These are phyloP conservation scores for Acrocyrtus sp. DNA, from an alignment of 2,888 invertebrate species.

Conservation along the genomic window DNA sequence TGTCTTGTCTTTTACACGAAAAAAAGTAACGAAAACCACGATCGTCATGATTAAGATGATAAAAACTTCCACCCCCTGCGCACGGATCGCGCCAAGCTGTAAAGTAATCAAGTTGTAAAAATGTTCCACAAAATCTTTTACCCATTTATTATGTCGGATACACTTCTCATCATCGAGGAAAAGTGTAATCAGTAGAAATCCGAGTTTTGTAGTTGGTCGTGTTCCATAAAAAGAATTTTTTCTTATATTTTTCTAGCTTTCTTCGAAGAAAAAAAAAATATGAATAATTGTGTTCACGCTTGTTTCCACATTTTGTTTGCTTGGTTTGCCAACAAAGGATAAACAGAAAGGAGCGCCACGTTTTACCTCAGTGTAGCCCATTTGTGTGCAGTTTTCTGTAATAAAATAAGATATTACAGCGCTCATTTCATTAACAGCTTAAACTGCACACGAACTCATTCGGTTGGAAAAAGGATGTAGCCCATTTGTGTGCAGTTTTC, in stretches of 20 bases:
- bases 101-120: slow-evolving; percentile 52
- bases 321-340: slow-evolving; percentile 26
- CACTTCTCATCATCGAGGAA: slow-evolving; percentile 30
- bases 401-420: too few relatives aligned
- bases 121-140: slow-evolving; percentile 39
- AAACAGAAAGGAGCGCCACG: too few relatives aligned
- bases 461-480: slow-evolving; percentile 43
- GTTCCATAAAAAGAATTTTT: slow-evolving; percentile 22
- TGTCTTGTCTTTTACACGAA: neutral
- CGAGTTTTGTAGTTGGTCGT: slow-evolving; percentile 25
- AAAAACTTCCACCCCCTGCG: neutral
- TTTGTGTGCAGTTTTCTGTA: too few relatives aligned
- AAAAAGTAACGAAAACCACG: neutral
- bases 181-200: too few relatives aligned
- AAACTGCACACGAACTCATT: slow-evolving; percentile 34
- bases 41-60: neutral
- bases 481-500: too few relatives aligned
- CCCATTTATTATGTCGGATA: slow-evolving; percentile 47
- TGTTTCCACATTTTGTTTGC: slow-evolving; percentile 26
- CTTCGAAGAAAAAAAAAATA: too few relatives aligned
- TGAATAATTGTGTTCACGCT: neutral
- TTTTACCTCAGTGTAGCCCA: too few relatives aligned
- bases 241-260: too few relatives aligned
- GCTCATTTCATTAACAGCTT: too few relatives aligned
- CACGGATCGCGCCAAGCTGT: slow-evolving; percentile 16